Evolutionary conservation across 2,888 invertebrate genomes (phyloP).

Genomic region (Eupithecia insigniata): DNA sequence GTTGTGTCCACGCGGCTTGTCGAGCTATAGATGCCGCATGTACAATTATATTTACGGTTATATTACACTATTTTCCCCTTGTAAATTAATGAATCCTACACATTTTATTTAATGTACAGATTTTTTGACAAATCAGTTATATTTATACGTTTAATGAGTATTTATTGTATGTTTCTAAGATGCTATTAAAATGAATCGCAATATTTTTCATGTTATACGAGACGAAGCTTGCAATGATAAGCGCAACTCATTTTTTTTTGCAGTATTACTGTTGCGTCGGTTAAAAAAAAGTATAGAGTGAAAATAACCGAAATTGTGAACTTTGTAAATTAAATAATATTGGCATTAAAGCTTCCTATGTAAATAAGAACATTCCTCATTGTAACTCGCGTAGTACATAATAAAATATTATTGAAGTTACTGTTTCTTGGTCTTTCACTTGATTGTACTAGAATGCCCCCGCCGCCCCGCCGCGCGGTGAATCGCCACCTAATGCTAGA

Average conservation of each 20-base stretch:
- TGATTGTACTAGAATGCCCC: no score
- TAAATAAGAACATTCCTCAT: slow-evolving; percentile 85
- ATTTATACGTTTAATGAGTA: slow-evolving; percentile 49
- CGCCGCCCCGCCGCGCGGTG: no score
- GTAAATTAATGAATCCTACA: slow-evolving; percentile 41
- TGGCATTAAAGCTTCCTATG: slow-evolving; percentile 74
- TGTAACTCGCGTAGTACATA: slow-evolving; percentile 84
- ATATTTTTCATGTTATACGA: slow-evolving; percentile 33
- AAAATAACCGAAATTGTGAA: slow-evolving; percentile 47
- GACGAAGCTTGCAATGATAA: slow-evolving; percentile 42
- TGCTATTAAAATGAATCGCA: slow-evolving; percentile 54
- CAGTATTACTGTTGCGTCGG: slow-evolving; percentile 72
- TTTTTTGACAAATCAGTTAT: slow-evolving; percentile 51
- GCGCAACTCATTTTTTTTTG: slow-evolving; percentile 57
- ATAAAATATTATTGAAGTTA: slow-evolving; percentile 85
- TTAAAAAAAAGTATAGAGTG: slow-evolving; percentile 52
- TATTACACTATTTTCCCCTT: slow-evolving; percentile 39
- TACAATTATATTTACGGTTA: slow-evolving; percentile 60
- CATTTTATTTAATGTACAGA: slow-evolving; percentile 61
- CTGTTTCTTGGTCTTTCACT: slow-evolving; percentile 67
- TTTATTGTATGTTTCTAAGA: slow-evolving; percentile 54
- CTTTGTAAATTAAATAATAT: slow-evolving; percentile 58
- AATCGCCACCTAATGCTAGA: no score
- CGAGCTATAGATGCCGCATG: slow-evolving; percentile 62
- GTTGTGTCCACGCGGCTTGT: slow-evolving; percentile 52